A percentile compares a stretch with the other conserved stretches of the same genome.
These are phyloP conservation scores for Sarcophaga peregrina DNA, from an alignment of 1,140 invertebrate genomes.

Conservation along the genomic window DNA sequence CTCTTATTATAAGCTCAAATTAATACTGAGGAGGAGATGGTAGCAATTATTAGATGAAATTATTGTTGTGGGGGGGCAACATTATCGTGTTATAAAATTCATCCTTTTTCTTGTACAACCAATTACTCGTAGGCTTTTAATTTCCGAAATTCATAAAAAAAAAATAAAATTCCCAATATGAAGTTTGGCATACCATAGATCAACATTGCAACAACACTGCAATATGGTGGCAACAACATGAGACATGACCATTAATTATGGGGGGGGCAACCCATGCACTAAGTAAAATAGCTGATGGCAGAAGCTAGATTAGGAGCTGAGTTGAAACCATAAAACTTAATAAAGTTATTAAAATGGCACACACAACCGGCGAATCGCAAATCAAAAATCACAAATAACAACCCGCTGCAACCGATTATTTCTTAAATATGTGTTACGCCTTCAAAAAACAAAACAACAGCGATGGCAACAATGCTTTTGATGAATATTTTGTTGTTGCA, in stretches of 20 bases:
- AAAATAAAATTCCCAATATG: no score
- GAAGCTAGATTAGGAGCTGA: no score
- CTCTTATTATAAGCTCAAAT: no score
- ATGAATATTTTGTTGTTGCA: background rate
- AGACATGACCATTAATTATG: background rate
- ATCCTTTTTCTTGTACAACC: no score
- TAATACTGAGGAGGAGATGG: no score
- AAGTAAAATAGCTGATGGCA: background rate
- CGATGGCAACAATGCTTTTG: background rate
- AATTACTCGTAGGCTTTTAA: no score
- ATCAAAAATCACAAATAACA: no score
- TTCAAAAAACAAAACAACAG: background rate
- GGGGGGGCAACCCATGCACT: background rate
- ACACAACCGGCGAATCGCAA: background rate
- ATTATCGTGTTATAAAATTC: no score
- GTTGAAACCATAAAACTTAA: background rate
- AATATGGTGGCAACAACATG: background rate
- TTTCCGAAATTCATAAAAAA: no score
- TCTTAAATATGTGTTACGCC: background rate
- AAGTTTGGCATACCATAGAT: no score
- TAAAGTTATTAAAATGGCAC: background rate
- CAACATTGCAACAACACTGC: background rate
- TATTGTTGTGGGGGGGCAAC: no score
- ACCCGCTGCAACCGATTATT: background rate
- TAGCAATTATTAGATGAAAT: no score